Conservation (phyloP, 2,113 vertebrate genomes). For the Turdus rufiventris region DNA sequence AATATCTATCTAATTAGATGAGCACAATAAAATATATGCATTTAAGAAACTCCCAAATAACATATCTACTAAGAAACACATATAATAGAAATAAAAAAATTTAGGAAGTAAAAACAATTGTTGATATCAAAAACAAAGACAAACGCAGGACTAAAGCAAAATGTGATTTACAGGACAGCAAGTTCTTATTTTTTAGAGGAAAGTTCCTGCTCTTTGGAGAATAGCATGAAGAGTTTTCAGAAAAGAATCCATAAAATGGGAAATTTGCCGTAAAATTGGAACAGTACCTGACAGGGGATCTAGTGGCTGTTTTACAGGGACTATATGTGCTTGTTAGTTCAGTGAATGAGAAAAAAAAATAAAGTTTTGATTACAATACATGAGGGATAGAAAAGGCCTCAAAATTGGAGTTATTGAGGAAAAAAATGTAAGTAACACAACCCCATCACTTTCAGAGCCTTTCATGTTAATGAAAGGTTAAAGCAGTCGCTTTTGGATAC, state of each 20-base stretch:
- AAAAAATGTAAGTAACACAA: neutral
- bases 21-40: neutral
- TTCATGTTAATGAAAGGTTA: constrained; percentile 1
- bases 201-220: constrained; percentile 38
- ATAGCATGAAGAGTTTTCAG: neutral
- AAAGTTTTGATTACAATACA: neutral
- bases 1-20: neutral
- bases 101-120: neutral
- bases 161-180: neutral
- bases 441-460: neutral
- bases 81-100: neutral
- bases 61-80: neutral
- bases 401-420: neutral
- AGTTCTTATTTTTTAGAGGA: constrained; percentile 12
- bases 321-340: neutral
- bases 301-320: neutral
- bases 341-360: neutral
- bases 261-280: constrained; percentile 62
- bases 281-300: constrained; percentile 33
- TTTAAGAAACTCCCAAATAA: constrained; percentile 3
- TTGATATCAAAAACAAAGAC: neutral
- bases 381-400: neutral
- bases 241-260: constrained; percentile 57
- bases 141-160: neutral
- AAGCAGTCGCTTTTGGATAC: neutral